Evolutionary conservation across 2,888 invertebrate genomes (phyloP).

Genomic region (Linyphia triangularis): DNA sequence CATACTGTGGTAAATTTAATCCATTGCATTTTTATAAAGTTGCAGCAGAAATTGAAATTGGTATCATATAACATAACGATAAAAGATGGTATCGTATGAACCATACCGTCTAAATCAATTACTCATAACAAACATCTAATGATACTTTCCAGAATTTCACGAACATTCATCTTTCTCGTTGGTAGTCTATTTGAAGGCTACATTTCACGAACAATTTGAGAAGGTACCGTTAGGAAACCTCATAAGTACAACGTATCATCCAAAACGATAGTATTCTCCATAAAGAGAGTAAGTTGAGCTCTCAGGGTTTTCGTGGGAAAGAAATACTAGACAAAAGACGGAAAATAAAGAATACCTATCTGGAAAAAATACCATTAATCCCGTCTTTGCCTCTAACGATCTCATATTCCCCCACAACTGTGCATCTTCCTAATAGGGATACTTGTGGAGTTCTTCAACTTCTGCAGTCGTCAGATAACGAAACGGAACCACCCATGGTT

Average conservation of each 20-base stretch:
- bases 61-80: too few relatives aligned
- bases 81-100: too few relatives aligned
- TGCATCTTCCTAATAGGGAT: constrained; percentile 47
- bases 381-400: constrained; percentile 49
- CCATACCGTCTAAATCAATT: too few relatives aligned
- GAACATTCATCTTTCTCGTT: too few relatives aligned
- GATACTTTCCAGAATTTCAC: too few relatives aligned
- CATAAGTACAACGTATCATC: constrained; percentile 8
- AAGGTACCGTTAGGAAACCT: constrained; percentile 28
- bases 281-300: constrained; percentile 33
- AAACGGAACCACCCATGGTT: constrained; percentile 4
- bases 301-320: neutral
- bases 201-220: too few relatives aligned
- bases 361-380: constrained; percentile 55
- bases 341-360: constrained; percentile 39
- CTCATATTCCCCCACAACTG: constrained; percentile 29
- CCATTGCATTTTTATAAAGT: too few relatives aligned
- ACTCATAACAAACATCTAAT: too few relatives aligned
- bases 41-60: too few relatives aligned
- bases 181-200: too few relatives aligned
- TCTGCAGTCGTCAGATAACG: constrained; percentile 26
- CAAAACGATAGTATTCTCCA: constrained; percentile 62
- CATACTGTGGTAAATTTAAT: too few relatives aligned
- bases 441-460: constrained; percentile 38
- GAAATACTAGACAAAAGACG: constrained; percentile 11